A percentile compares a stretch with the other conserved stretches of the same genome.
phyloP scores from a whole-genome alignment of 2,113 vertebrate genomes.

The Willisornis vidua region DNA sequence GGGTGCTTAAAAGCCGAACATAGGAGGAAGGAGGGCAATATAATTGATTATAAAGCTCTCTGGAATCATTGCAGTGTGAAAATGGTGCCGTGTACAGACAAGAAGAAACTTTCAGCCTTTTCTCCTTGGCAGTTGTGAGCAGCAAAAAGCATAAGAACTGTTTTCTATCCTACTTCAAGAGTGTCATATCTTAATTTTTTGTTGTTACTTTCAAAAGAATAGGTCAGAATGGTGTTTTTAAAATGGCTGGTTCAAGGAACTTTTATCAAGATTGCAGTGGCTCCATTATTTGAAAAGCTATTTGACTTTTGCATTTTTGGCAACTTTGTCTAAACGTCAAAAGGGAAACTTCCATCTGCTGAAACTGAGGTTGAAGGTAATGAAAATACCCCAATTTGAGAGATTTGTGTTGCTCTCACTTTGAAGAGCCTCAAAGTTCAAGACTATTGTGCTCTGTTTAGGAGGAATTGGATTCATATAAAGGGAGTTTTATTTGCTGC shows the following conservation, averaged over 20 bases:
- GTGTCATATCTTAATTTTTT: neutral
- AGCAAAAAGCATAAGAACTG: neutral
- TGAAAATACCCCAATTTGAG: neutral
- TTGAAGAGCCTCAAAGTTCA: neutral
- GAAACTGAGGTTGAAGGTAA: neutral
- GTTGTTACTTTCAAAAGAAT: neutral
- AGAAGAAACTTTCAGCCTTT: neutral
- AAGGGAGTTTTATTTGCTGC: neutral
- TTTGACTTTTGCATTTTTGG: neutral
- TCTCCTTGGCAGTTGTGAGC: neutral
- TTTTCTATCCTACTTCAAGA: neutral
- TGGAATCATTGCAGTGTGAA: neutral
- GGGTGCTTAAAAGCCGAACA: neutral
- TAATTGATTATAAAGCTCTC: neutral
- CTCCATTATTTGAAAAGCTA: neutral
- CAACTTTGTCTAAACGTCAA: neutral
- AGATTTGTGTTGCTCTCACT: neutral
- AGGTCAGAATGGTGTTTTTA: neutral
- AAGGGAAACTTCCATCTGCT: neutral
- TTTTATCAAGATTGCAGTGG: neutral
- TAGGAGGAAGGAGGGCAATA: neutral
- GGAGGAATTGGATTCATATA: neutral
- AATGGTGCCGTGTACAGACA: rapidly evolving
- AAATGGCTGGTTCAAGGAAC: neutral
- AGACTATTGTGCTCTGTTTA: neutral